Evolutionary conservation across 2,797 vertebrate genomes (phyloP).

Genomic region (Sciurus vulgaris): DNA sequence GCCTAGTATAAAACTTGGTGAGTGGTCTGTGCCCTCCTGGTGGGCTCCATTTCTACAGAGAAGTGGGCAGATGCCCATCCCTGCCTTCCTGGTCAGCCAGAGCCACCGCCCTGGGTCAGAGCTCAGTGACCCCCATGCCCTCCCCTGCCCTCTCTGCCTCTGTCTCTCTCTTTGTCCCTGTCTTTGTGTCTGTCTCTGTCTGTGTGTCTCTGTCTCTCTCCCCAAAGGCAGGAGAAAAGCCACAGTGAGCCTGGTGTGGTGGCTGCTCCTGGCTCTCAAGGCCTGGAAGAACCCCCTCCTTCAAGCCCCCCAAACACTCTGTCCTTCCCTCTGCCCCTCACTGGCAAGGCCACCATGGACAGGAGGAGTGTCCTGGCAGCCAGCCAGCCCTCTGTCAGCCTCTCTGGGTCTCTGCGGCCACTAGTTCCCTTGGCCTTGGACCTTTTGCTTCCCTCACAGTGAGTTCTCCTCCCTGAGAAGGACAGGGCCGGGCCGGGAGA

Average conservation of each 20-base stretch:
- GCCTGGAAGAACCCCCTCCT: neutral
- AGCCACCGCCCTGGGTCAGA: neutral
- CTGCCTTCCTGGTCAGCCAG: rapidly evolving
- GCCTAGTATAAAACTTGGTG: neutral
- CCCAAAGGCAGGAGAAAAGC: neutral
- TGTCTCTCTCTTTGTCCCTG: too few species aligned
- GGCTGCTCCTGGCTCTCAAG: neutral
- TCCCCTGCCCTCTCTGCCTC: neutral
- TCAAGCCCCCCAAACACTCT: neutral
- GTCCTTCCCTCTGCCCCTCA: neutral
- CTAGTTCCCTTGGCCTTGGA: neutral
- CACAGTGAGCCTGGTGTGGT: neutral
- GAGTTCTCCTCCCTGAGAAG: neutral
- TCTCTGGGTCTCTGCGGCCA: neutral
- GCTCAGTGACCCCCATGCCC: neutral
- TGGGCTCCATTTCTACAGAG: rapidly evolving
- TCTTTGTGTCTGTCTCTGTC: neutral
- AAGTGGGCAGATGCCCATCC: neutral
- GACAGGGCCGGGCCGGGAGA: neutral
- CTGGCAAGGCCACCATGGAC: neutral
- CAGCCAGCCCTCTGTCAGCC: neutral
- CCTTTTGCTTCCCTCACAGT: neutral
- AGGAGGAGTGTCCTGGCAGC: neutral
- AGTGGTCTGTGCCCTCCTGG: neutral
- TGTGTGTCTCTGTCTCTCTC: neutral